phyloP scores from a whole-genome alignment of 2,797 vertebrate species.

The Myiothlypis coronata region DNA sequence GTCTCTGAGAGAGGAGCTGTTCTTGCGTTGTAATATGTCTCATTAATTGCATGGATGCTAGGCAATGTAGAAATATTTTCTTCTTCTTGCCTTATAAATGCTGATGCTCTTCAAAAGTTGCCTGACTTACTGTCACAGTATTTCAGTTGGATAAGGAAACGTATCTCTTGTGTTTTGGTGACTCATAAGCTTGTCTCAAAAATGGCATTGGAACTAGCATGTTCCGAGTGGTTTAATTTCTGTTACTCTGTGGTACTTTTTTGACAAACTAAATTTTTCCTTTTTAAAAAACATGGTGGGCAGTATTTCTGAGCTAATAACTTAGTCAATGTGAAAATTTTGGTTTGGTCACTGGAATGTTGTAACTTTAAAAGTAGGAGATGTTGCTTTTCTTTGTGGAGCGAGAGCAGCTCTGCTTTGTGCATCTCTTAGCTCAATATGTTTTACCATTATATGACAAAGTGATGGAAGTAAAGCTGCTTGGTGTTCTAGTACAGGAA shows the following conservation, averaged over 20 bases:
- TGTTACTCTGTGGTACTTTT: not conserved
- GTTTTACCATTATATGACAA: not conserved
- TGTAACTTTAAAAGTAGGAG: not conserved
- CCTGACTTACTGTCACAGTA: not conserved
- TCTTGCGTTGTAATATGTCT: not conserved
- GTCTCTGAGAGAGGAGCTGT: not conserved
- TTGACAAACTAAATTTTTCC: not conserved
- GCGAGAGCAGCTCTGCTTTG: not conserved
- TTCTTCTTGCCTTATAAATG: not conserved
- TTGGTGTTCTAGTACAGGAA: not conserved
- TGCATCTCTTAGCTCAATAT: not conserved
- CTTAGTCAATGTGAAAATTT: not conserved
- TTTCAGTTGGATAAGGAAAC: not conserved
- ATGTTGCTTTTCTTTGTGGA: not conserved
- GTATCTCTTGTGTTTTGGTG: not conserved
- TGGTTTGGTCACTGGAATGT: not conserved
- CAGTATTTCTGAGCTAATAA: not conserved
- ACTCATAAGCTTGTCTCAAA: not conserved
- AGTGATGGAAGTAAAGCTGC: not conserved
- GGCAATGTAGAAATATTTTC: not conserved
- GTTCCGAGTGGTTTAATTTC: not conserved
- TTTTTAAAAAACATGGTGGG: fast-evolving
- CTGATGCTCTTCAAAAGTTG: not conserved
- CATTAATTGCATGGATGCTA: not conserved
- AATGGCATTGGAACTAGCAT: not conserved